Percentiles rank a stretch among this genome's conserved stretches.
Evolutionary conservation across 2,113 vertebrate species (phyloP).

Genomic region (Speoplatyrhinus poulsoni): DNA sequence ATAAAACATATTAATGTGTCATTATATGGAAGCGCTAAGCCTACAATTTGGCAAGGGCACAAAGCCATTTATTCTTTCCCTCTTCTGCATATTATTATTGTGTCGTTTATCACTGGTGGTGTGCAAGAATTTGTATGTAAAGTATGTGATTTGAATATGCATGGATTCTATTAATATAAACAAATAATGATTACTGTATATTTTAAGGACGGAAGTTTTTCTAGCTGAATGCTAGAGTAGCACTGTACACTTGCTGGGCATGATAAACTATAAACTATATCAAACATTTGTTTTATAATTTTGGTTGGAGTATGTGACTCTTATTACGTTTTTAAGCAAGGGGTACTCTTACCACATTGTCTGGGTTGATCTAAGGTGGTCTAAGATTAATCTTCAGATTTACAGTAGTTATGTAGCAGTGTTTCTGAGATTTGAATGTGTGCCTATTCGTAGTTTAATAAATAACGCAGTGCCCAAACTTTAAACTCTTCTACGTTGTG

Average conservation of each 20-base stretch:
- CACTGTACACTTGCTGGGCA: no score
- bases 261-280: no score
- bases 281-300: no score
- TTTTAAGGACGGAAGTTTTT: neutral
- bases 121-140: neutral
- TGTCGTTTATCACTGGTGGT: neutral
- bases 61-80: neutral
- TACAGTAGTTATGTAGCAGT: conserved; percentile 11
- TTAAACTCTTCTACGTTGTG: neutral
- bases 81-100: neutral
- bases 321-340: no score
- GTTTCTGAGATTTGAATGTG: conserved; percentile 20
- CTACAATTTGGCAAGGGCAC: neutral
- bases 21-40: neutral
- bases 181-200: neutral
- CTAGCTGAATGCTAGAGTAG: no score
- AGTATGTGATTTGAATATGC: conserved; percentile 1
- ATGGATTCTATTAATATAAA: neutral
- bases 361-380: no score
- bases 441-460: conserved; percentile 19
- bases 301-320: no score
- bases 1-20: neutral
- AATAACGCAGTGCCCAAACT: conserved; percentile 35
- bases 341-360: no score
- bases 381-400: neutral